A percentile compares a stretch with the other conserved stretches of the same genome.
Evolutionary conservation across 2,113 vertebrate species (phyloP).

Genomic region (Spea bombifrons): DNA sequence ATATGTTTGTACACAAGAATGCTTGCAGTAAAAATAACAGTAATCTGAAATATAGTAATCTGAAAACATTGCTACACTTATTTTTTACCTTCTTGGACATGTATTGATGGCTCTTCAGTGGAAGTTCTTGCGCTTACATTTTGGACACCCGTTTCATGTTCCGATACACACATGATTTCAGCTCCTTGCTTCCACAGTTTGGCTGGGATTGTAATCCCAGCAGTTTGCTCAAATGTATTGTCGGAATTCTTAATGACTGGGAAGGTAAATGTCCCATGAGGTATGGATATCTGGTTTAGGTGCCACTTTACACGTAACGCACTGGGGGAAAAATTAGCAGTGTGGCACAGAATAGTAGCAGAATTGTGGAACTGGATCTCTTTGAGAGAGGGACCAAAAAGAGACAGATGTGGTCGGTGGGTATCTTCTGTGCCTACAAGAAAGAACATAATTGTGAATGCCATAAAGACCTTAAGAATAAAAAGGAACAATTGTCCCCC

Average conservation of each 20-base stretch:
- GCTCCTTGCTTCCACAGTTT: conserved; percentile 12
- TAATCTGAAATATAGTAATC: too few species aligned
- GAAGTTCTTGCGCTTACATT: not conserved
- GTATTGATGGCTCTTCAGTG: not conserved
- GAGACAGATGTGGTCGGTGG: not conserved
- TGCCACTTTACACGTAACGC: conserved; percentile 26
- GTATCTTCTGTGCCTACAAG: conserved; percentile 2
- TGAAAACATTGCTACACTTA: not conserved
- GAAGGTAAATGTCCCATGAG: not conserved
- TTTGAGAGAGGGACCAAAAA: conserved; percentile 11
- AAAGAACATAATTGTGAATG: not conserved
- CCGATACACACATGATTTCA: conserved; percentile 12
- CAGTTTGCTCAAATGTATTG: not conserved
- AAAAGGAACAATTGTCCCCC: too few species aligned
- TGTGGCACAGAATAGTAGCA: conserved; percentile 18
- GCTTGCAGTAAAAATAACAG: too few species aligned
- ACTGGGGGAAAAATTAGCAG: not conserved
- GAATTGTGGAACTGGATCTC: conserved; percentile 2
- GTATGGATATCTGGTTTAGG: not conserved
- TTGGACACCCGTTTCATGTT: conserved; percentile 33
- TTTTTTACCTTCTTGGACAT: not conserved
- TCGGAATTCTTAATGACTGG: not conserved
- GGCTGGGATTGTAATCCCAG: conserved; percentile 8
- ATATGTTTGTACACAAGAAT: too few species aligned
- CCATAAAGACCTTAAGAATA: too few species aligned